Evolutionary conservation across 2,888 invertebrate species (phyloP).

Genomic region (Nomada ferruginata): DNA sequence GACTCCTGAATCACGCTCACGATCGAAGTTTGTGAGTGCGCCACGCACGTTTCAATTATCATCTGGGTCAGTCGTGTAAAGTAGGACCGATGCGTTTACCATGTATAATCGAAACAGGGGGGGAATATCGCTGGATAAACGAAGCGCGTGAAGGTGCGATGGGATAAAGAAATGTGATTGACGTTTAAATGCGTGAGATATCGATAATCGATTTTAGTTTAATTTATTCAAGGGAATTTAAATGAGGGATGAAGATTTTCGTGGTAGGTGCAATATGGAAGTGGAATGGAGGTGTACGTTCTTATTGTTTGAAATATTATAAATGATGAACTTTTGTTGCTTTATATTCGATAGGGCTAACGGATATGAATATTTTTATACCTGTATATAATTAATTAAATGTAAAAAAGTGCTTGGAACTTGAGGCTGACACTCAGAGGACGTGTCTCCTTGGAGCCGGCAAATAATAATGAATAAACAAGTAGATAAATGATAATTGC

Average conservation of each 20-base stretch:
- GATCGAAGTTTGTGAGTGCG: constrained; percentile 45
- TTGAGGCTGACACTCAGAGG: not conserved
- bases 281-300: too few species aligned
- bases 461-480: not conserved
- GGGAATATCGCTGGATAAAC: constrained; percentile 9
- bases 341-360: too few species aligned
- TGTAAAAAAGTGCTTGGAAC: too few species aligned
- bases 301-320: too few species aligned
- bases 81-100: constrained; percentile 44
- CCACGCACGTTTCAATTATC: constrained; percentile 49
- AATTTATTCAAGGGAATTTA: not conserved
- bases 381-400: too few species aligned
- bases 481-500: constrained; percentile 1
- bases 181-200: not conserved
- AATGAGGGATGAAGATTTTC: not conserved
- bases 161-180: constrained; percentile 16
- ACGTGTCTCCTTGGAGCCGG: not conserved
- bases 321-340: too few species aligned
- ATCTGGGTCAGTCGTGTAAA: constrained; percentile 47
- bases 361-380: too few species aligned
- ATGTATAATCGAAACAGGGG: not conserved
- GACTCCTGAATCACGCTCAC: constrained; percentile 33
- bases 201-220: constrained; percentile 4
- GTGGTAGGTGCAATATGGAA: too few species aligned
- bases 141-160: constrained; percentile 20